A percentile compares a stretch with the other conserved stretches of the same genome.
Evolutionary conservation across 2,113 vertebrate species (phyloP).

Genomic region (Malaclemys terrapin): DNA sequence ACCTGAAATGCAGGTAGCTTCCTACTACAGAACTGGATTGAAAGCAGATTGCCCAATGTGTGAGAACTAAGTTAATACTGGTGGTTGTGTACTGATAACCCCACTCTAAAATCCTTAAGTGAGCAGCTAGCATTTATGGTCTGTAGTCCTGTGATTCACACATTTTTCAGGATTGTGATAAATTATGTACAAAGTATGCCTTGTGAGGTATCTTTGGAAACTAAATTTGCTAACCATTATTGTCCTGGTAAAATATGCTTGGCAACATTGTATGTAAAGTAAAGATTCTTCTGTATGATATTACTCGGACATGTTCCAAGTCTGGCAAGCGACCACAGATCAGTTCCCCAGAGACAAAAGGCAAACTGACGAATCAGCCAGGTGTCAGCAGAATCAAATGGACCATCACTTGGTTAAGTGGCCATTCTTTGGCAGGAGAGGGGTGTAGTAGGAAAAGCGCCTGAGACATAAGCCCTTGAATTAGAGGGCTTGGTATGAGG

Average conservation of each 20-base stretch:
- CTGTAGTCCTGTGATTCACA: not conserved
- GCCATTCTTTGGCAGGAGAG: no score
- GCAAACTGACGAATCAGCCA: no score
- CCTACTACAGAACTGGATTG: not conserved
- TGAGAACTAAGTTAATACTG: not conserved
- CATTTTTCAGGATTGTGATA: not conserved
- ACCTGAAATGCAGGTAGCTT: not conserved
- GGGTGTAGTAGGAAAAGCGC: no score
- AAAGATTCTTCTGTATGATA: not conserved
- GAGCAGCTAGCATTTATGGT: not conserved
- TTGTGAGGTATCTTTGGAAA: not conserved
- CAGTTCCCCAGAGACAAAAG: no score
- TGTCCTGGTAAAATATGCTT: not conserved
- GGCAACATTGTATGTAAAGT: not conserved
- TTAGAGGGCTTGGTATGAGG: no score
- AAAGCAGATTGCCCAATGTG: not conserved
- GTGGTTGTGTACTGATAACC: not conserved
- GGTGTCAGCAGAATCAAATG: no score
- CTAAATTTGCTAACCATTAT: not conserved
- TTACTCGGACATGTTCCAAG: no score
- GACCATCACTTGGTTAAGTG: no score
- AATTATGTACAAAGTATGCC: not conserved
- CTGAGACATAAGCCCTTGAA: no score
- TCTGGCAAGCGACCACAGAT: no score
- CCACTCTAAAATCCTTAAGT: not conserved